Conservation (phyloP, 2,797 vertebrate genomes). For the Diglossa cyanea region DNA sequence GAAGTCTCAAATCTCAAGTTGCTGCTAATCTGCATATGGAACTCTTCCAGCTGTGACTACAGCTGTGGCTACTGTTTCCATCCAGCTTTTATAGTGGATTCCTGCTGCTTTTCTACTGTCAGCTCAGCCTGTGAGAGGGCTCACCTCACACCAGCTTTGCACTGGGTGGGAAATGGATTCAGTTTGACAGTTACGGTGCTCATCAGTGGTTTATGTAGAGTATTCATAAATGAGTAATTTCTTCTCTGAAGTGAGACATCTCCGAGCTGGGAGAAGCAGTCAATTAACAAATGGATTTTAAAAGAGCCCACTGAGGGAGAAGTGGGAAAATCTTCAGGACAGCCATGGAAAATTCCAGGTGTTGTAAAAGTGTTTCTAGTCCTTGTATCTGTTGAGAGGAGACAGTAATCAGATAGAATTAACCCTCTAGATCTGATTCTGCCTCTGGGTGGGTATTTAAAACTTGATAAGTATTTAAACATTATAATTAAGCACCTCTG, state of each 20-base stretch:
- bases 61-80: neutral
- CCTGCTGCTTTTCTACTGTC: neutral
- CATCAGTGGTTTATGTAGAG: neutral
- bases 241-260: neutral
- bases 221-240: neutral
- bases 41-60: neutral
- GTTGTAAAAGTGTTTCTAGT: neutral
- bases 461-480: neutral
- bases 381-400: neutral
- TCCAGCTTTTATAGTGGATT: neutral
- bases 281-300: neutral
- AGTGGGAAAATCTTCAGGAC: neutral
- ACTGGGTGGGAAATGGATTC: neutral
- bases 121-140: neutral
- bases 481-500: neutral
- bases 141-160: neutral
- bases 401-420: neutral
- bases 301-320: neutral
- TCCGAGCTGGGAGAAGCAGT: neutral
- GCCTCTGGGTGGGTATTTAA: neutral
- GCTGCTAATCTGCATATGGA: neutral
- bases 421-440: neutral
- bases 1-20: neutral
- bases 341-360: neutral
- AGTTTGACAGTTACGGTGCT: neutral